Base-by-base conservation (phyloP, 2,888 invertebrate genomes). In the Lepidocyrtoides sp. region DNA sequence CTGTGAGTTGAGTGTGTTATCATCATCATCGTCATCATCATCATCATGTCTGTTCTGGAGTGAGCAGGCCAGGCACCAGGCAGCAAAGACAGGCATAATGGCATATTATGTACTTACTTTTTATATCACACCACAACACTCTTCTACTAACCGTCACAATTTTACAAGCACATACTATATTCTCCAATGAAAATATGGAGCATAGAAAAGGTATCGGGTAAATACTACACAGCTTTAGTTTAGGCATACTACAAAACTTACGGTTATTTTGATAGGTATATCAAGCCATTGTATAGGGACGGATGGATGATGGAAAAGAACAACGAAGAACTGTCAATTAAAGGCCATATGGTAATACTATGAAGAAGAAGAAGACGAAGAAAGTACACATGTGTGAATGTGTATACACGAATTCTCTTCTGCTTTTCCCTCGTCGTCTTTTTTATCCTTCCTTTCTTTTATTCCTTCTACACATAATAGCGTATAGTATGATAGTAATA, bases 321-420 rank as follows among this genome's bases (percentile, higher is more conserved):
- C 69, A 72, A 41, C 69, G 69, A 14, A 72, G 41, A 87, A 79
- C 77, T 79, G 88, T 88, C 88, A 88, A 88, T 81, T 88, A 81
- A 79, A 88, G 44, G 23, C 41, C 41, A 87, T 77, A 79, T 88
- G 79, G 79, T 32, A 77, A 63, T 54, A 51, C 51, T 57, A 7
- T 2, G 51, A 77, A 7, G 63, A 77, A 23, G n/a, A n/a, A n/a
- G n/a, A n/a, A n/a, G n/a, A n/a, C n/a, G n/a, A 51, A 57, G 20
- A 77, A 48, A 14, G 14, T 63, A 63, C 41, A 72, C 23, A 7
- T 20, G 20, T 41, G 41, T 20, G 12, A 20, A 66, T 82, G 7
- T 77, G 26, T n/a, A 8, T 36, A 1, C 14, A 29, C 29, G 26
- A 12, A 57, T 32, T 12, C 79, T 51, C 51, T 51, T 23, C 36